phyloP scores from a whole-genome alignment of 2,113 vertebrate genomes.

The Scartelaos histophorus region DNA sequence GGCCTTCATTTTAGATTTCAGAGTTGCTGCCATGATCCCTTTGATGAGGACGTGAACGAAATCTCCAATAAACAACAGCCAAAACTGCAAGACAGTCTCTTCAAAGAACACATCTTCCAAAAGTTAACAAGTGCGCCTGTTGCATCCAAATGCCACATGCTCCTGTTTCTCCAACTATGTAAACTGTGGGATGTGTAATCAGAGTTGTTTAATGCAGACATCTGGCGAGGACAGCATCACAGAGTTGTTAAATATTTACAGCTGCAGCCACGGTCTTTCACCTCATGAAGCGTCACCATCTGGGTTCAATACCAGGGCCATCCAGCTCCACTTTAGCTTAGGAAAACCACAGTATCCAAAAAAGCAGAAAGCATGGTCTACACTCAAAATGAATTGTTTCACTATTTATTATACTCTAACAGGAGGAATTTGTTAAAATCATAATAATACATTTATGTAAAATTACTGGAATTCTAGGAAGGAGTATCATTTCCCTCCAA shows the following conservation, averaged over 20 bases:
- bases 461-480: conserved; percentile 22
- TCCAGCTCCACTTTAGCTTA: conserved; percentile 51
- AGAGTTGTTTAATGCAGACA: conserved; percentile 82
- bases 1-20: conserved; percentile 47
- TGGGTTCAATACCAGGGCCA: conserved; percentile 69
- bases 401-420: conserved; percentile 18
- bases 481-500: conserved; percentile 35
- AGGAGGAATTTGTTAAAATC: conserved; percentile 11
- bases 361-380: conserved; percentile 44
- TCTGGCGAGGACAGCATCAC: conserved; percentile 76
- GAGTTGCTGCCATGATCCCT: conserved; percentile 37
- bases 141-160: conserved; percentile 74
- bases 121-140: conserved; percentile 73
- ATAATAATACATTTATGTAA: neutral
- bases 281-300: conserved; percentile 76
- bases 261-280: conserved; percentile 75
- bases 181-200: conserved; percentile 83
- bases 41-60: conserved; percentile 68
- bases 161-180: conserved; percentile 81
- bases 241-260: conserved; percentile 79
- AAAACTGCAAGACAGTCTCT: conserved; percentile 47
- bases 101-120: conserved; percentile 64
- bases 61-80: conserved; percentile 67
- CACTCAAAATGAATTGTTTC: conserved; percentile 48
- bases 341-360: conserved; percentile 64